A percentile compares a stretch with the other conserved stretches of the same genome.
Evolutionary conservation across 2,888 invertebrate genomes (phyloP).

Genomic region (Pandemis corylana): DNA sequence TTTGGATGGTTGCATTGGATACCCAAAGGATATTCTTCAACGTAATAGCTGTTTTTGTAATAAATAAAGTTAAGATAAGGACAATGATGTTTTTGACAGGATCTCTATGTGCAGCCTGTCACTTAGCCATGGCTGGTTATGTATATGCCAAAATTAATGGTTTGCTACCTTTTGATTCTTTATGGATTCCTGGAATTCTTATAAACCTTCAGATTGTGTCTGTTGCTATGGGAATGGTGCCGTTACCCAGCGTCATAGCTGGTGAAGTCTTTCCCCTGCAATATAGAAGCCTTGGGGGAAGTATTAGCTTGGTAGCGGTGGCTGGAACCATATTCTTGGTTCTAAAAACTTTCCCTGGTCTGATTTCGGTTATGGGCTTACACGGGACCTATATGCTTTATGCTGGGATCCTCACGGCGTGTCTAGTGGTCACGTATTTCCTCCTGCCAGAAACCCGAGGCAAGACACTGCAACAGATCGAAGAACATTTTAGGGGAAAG

Average conservation of each 20-base stretch:
- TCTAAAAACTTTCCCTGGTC: constrained; percentile 85
- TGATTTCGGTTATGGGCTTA: constrained; percentile 79
- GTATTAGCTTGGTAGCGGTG: constrained; percentile 83
- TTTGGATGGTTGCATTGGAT: constrained; percentile 87
- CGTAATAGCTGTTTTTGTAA: constrained; percentile 83
- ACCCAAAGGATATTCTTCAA: constrained; percentile 85
- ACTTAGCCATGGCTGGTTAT: constrained; percentile 79
- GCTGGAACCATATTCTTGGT: constrained; percentile 85
- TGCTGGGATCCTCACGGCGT: constrained; percentile 76
- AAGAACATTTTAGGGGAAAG: constrained; percentile 78
- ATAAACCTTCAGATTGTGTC: constrained; percentile 83
- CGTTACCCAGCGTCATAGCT: constrained; percentile 88
- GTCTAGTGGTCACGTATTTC: constrained; percentile 82
- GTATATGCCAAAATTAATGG: constrained; percentile 61
- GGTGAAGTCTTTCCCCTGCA: constrained; percentile 88
- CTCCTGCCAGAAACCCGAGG: constrained; percentile 88
- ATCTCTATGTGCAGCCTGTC: constrained; percentile 81
- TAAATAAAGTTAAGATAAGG: constrained; percentile 85
- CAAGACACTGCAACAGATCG: constrained; percentile 87
- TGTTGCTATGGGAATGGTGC: constrained; percentile 84
- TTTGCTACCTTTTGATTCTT: constrained; percentile 57
- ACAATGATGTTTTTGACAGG: constrained; percentile 85
- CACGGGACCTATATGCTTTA: constrained; percentile 85
- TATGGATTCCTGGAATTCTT: constrained; percentile 77
- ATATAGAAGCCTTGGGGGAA: constrained; percentile 86